These are phyloP conservation scores for Prionailurus bengalensis DNA, from an alignment of 2,113 vertebrate species.

Conservation along the genomic window DNA sequence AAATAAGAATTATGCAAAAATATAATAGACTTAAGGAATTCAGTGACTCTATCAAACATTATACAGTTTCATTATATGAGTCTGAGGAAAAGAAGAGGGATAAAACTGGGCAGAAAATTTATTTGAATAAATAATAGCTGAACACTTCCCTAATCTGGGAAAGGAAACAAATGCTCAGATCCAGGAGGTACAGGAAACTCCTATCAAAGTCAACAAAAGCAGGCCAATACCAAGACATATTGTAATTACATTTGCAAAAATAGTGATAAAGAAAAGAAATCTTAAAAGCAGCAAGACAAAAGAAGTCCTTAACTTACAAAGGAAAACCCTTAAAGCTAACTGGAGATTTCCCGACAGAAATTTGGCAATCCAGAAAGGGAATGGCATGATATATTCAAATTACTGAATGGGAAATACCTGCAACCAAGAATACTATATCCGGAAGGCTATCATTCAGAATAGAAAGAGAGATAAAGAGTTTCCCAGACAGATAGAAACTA, in stretches of 20 bases:
- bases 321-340: neutral
- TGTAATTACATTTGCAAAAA: neutral
- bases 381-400: neutral
- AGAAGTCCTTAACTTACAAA: neutral
- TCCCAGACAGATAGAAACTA: neutral
- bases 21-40: neutral
- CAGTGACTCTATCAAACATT: neutral
- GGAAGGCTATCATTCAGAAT: neutral
- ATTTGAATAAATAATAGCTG: neutral
- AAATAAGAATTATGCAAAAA: neutral
- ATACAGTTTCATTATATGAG: neutral
- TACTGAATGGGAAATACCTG: neutral
- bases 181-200: neutral
- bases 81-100: neutral
- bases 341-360: neutral
- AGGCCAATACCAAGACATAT: neutral
- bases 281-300: neutral
- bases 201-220: neutral
- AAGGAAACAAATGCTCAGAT: neutral
- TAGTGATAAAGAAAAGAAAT: neutral
- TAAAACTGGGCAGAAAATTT: neutral
- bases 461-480: neutral
- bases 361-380: neutral
- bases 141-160: neutral
- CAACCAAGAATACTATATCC: neutral